Conservation (phyloP, 2,113 vertebrate genomes). For the Saguinus midas region DNA sequence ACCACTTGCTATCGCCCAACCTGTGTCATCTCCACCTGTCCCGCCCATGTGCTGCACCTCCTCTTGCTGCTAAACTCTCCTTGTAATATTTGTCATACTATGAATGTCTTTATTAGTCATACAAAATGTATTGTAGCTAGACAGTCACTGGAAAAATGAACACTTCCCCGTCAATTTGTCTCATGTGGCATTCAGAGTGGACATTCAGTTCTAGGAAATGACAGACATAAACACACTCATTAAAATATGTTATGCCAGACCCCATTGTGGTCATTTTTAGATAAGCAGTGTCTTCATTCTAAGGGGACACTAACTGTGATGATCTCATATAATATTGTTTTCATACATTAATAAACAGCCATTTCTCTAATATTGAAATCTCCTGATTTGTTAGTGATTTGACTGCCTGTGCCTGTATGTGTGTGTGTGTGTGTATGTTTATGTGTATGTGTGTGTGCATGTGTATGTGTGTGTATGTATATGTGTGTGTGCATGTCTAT, state of each 20-base stretch:
- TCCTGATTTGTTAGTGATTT: neutral
- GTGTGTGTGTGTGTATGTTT: neutral
- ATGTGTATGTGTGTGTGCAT: neutral
- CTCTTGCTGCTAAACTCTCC: neutral
- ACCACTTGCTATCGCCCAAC: conserved; percentile 30
- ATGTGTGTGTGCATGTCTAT: neutral
- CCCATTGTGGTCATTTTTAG: neutral
- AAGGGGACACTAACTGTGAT: neutral
- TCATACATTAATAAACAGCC: conserved; percentile 42
- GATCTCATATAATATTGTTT: neutral
- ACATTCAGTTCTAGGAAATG: neutral
- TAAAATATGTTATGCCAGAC: neutral
- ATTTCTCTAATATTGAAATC: neutral
- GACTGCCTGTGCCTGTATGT: neutral
- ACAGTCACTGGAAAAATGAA: neutral
- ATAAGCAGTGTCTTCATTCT: neutral
- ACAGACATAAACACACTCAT: neutral
- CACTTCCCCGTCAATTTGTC: neutral
- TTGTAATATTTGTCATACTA: neutral
- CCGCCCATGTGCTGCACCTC: conserved; percentile 44
- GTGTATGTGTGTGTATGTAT: neutral
- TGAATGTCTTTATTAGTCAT: neutral
- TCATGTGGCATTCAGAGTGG: neutral
- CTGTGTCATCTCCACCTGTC: conserved; percentile 51
- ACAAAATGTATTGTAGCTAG: neutral